phyloP scores from a whole-genome alignment of 2,797 vertebrate species.

The Galaxias olidus region DNA sequence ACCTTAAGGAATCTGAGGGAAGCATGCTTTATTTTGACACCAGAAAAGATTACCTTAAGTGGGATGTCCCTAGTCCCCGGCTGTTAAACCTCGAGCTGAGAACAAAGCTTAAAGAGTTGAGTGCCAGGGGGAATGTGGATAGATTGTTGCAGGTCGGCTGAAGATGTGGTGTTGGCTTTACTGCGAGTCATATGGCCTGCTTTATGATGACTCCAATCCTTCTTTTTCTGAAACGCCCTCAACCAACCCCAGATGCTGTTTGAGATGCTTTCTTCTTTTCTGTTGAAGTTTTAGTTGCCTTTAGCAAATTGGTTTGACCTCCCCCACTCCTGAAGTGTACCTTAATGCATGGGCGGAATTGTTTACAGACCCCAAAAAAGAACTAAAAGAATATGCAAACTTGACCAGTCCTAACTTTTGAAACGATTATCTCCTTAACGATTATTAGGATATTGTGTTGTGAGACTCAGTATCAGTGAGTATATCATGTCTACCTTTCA shows the following conservation, averaged over 20 bases:
- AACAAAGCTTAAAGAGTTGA: conserved; percentile 3
- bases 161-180: conserved; percentile 4
- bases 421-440: conserved; percentile 88
- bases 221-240: conserved; percentile 30
- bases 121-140: background rate
- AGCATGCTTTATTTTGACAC: too few relatives aligned
- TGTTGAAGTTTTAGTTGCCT: conserved; percentile 48
- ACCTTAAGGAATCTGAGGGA: too few relatives aligned
- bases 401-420: conserved; percentile 76
- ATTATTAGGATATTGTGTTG: conserved; percentile 91
- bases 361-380: conserved; percentile 38
- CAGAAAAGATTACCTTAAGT: too few relatives aligned
- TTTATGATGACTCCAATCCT: conserved; percentile 39
- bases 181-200: conserved; percentile 52
- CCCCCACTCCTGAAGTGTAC: conserved; percentile 20
- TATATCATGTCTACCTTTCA: conserved; percentile 85
- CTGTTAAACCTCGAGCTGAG: conserved; percentile 12
- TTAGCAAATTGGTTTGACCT: conserved; percentile 30
- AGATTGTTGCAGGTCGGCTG: conserved; percentile 11
- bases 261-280: conserved; percentile 27
- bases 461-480: conserved; percentile 95
- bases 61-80: background rate
- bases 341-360: conserved; percentile 76
- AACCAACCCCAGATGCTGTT: conserved; percentile 38
- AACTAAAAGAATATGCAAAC: conserved; percentile 27